Conservation (phyloP, 2,113 vertebrate genomes). For the Corythornis cristatus region DNA sequence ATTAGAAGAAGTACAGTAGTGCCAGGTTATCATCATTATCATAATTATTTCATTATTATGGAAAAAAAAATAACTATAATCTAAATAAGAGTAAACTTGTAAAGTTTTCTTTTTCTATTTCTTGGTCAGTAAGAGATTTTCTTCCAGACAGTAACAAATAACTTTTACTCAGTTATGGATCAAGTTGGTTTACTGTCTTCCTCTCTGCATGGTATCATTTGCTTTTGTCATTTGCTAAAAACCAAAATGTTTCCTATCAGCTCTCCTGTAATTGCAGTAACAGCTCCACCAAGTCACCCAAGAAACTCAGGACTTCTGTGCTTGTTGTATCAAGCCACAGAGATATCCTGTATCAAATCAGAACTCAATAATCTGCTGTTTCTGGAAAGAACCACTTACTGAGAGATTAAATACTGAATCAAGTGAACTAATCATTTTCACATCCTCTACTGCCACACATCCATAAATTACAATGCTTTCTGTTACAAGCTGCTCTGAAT, state of each 20-base stretch:
- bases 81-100: not conserved
- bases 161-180: not conserved
- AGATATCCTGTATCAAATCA: not conserved
- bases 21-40: not conserved
- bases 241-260: not conserved
- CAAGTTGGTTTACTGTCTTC: not conserved
- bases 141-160: not conserved
- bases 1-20: not conserved
- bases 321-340: not conserved
- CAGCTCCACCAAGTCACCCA: not conserved
- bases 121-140: not conserved
- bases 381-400: not conserved
- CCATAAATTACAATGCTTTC: not conserved
- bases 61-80: no score
- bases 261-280: not conserved
- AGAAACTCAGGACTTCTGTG: not conserved
- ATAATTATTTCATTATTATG: not conserved
- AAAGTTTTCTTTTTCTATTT: not conserved
- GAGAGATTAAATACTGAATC: not conserved
- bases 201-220: not conserved
- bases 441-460: not conserved
- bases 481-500: not conserved
- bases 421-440: slow-evolving; percentile 3
- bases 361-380: not conserved
- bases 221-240: not conserved